Conservation (phyloP, 2,113 vertebrate species). For the Sceloporus tristichus region DNA sequence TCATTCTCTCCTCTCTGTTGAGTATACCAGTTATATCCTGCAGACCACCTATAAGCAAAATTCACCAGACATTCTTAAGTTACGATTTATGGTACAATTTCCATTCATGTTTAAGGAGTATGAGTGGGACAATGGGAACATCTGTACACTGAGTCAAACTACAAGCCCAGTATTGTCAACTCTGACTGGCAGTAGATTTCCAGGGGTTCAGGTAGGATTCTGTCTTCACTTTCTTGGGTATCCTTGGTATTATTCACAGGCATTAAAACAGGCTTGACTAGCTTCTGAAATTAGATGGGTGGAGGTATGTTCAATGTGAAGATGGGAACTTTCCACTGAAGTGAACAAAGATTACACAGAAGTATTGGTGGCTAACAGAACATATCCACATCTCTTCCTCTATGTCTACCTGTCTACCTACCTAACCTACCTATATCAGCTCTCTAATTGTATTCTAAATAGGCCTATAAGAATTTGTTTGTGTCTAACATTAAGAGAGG, state of each 20-base stretch:
- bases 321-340: not conserved
- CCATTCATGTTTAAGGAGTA: constrained; percentile 57
- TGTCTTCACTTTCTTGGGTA: too few relatives aligned
- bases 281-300: too few relatives aligned
- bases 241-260: too few relatives aligned
- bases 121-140: constrained; percentile 5
- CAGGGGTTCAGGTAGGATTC: too few relatives aligned
- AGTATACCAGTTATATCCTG: constrained; percentile 59
- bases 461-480: constrained; percentile 52
- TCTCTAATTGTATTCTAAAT: constrained; percentile 59
- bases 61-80: not conserved
- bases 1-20: constrained; percentile 62
- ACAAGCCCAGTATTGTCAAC: too few relatives aligned
- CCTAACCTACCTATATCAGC: not conserved
- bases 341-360: not conserved
- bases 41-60: constrained; percentile 38
- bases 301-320: too few relatives aligned
- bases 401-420: constrained; percentile 17
- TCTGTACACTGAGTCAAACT: too few relatives aligned
- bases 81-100: not conserved
- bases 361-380: not conserved
- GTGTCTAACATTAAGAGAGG: not conserved
- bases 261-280: too few relatives aligned
- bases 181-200: too few relatives aligned
- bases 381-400: constrained; percentile 29